phyloP scores from a whole-genome alignment of 1,140 invertebrate species.

The Globodera rostochiensis region DNA sequence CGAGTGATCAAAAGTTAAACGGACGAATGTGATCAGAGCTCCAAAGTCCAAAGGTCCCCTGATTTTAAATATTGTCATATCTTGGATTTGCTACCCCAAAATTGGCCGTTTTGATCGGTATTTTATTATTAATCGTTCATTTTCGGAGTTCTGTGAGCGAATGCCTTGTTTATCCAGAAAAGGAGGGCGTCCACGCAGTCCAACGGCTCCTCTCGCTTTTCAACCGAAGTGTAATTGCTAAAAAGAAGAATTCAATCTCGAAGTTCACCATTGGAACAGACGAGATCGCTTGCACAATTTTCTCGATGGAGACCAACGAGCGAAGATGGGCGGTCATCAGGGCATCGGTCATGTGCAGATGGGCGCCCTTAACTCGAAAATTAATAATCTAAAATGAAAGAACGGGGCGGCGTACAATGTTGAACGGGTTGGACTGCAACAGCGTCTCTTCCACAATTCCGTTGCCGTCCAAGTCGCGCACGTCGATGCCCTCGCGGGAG shows the following conservation, averaged over 20 bases:
- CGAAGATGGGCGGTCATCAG: slow-evolving; percentile 91
- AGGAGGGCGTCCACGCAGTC: slow-evolving; percentile 84
- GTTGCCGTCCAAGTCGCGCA: slow-evolving; percentile 80
- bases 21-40: neutral
- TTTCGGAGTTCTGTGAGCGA: too few species aligned
- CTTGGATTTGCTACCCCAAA: too few species aligned
- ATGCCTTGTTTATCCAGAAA: slow-evolving; percentile 63
- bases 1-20: neutral
- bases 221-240: slow-evolving; percentile 66
- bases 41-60: neutral
- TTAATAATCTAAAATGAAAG: slow-evolving; percentile 21
- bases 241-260: neutral
- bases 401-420: slow-evolving; percentile 76
- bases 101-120: too few species aligned
- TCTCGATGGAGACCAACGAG: slow-evolving; percentile 85
- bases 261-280: slow-evolving; percentile 52
- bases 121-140: too few species aligned
- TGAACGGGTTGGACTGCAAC: slow-evolving; percentile 89
- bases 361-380: slow-evolving; percentile 76
- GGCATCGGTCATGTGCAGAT: slow-evolving; percentile 93
- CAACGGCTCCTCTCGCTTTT: slow-evolving; percentile 70
- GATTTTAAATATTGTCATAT: too few species aligned
- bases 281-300: slow-evolving; percentile 80
- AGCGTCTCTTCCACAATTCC: slow-evolving; percentile 91
- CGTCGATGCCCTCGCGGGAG: slow-evolving; percentile 84